Base-by-base conservation (phyloP, 2,797 vertebrate genomes). In the Mastacembelus armatus region DNA sequence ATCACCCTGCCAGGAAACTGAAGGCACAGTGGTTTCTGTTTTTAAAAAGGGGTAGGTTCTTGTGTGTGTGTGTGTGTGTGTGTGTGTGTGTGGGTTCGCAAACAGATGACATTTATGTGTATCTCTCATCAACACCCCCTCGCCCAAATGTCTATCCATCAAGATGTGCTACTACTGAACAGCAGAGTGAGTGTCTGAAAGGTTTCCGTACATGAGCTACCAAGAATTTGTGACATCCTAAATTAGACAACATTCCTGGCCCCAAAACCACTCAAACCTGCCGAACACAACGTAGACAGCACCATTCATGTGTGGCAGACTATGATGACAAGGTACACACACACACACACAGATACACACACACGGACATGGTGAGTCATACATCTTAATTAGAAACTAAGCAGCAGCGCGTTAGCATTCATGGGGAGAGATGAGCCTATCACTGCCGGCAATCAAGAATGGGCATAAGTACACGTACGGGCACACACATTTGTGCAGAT, bases 311-410 rank as follows among this genome's bases (percentile, higher is more conserved):
- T 88, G 85, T 74, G 77, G 77, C 74, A 83, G 83, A 87, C 86
- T 78, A 68, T 30, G 71, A 85, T 80, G 79, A 83, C 67, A 74
- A 67, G 59, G 70, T 61, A 29, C 62, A 63, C 60, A 43, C 55
- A 35, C 27, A 48, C 61, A 22, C 71, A 66, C 52, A 36, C 66
- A 57, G 72, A 54, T 30, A 48, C 67, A 65, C 49, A 45, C 47
- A 50, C 57, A 22, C 43, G 39, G 42, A 51, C 73, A 36, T 9
- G 77, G 77, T 90, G 89, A 90, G 81, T 92, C 90, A 91, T 89
- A 84, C 84, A 80, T 90, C 88, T 92, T 91, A 90, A 91, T 92
- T 91, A 90, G 83, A 78, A 83, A 87, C 82, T 82, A 85, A 89
- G 70, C 81, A 66, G 81, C 87, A 60, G 70, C 47, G 64, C 74